Percentiles rank a stretch among this genome's conserved stretches.
Conservation (phyloP, 2,113 vertebrate genomes). For the Perognathus longimembris region DNA sequence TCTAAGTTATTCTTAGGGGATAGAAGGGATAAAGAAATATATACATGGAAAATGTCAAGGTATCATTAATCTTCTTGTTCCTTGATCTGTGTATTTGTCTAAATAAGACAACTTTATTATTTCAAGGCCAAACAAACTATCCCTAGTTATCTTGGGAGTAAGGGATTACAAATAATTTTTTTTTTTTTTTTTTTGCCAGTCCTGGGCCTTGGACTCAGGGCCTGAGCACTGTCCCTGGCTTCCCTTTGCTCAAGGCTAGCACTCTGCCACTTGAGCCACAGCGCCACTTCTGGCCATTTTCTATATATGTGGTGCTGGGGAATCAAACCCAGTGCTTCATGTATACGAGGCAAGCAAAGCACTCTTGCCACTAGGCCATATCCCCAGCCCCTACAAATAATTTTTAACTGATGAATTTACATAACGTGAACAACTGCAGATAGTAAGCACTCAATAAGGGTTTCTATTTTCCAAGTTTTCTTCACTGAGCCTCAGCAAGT, state of each 20-base stretch:
- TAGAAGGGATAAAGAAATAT: not conserved
- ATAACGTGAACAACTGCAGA: not conserved
- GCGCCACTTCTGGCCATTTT: no score
- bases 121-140: not conserved
- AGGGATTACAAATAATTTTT: not conserved
- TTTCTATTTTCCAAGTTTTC: conserved; percentile 6
- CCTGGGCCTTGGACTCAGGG: no score
- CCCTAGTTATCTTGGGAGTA: not conserved
- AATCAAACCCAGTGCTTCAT: no score
- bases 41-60: not conserved
- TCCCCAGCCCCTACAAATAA: no score
- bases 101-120: not conserved
- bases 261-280: no score
- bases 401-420: not conserved
- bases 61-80: not conserved
- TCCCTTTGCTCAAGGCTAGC: no score
- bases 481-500: not conserved
- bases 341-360: no score
- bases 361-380: no score
- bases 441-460: not conserved
- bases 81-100: not conserved
- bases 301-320: no score
- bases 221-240: no score
- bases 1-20: not conserved
- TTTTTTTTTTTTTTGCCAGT: no score